Evolutionary conservation across 2,888 invertebrate species (phyloP), one percentile per base, ranked within the genome.

Genomic region (Teleiodes luculella): DNA sequence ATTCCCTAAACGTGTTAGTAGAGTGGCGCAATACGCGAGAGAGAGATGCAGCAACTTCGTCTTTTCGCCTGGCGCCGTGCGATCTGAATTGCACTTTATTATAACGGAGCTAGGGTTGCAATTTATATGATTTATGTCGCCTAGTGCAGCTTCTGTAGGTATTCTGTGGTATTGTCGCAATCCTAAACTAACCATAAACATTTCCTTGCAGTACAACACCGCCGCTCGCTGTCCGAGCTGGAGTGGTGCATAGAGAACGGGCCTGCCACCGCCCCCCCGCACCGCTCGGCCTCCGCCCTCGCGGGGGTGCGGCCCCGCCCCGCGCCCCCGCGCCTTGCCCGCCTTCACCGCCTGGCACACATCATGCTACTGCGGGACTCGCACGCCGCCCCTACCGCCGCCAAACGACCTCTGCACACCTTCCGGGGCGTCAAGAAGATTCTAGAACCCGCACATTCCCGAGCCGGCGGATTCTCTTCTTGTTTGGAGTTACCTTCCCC

Each of bases 291-390:
- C 41, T 61, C 63, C 57, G 68, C 54, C 47, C 60, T 62, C 48
- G 61, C 52, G 60, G 67, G 66, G 74, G 86, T 64, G 58, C 80
- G 65, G 67, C 52, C 58, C 52, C 82, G 64, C 75, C 83, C 62
- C 71, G 66, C 73, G 60, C 77, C 74, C 52, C 76, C 80, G 18
- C 74, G 81, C 45, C 83, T 84, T 54, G 83, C 82, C 55, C 89
- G 91, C 59, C 91, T 94, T 53, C 91, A 92, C 55, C 93, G 94
- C 65, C 93, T 96, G 7, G 96, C 95, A 50, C 95, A 96, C 83
- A 94, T 95, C 58, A 97, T 97, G 94, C 94, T 96, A 77, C 91
- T 94, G 63, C 93, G 95, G 65, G 96, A 96, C 87, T 92, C 94
- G 53, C 95, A 95, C 81, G 95, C 96, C 76, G 94, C 93, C 70